A percentile compares a stretch with the other conserved stretches of the same genome.
These are phyloP conservation scores for rat (Rattus norvegicus) DNA, from an alignment of 2,113 vertebrate species.

Conservation along the genomic window GRCr8 NC_086020.1:200261001-200261500, in stretches of 20 bases:
- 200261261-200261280: not conserved
- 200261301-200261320: not conserved
- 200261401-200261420: not conserved
- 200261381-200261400: not conserved
- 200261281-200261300: not conserved
- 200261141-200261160: not conserved
- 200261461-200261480: not conserved
- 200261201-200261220: not conserved
- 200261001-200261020: not conserved
- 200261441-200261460: not conserved
- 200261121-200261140: not conserved
- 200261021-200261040: not conserved
- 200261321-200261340: not conserved
- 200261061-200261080: not conserved
- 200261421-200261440: not conserved
- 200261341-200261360: not conserved
- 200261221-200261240: conserved; percentile 6
- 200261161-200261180: not conserved
- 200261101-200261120: not conserved
- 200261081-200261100: not conserved
- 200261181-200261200: not conserved
- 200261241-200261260: not conserved
- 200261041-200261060: not conserved
- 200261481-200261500: not conserved
- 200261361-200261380: not conserved